phyloP scores from a whole-genome alignment of 2,888 invertebrate genomes.

The Troglohyphantes excavatus region DNA sequence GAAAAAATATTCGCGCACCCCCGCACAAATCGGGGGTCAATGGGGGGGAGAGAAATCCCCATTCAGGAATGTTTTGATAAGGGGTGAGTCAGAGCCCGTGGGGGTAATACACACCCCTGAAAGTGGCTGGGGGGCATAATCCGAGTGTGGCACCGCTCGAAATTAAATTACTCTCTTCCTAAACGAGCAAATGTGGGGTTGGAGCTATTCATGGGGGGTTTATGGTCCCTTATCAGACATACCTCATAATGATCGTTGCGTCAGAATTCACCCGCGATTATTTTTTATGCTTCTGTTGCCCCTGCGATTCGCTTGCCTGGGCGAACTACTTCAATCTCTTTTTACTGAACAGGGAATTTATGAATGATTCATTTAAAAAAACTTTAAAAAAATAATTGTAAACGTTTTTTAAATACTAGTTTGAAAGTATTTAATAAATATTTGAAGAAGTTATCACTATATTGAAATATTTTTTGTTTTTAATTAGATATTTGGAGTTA shows the following conservation, averaged over 20 bases:
- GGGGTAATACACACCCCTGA: slow-evolving; percentile 16
- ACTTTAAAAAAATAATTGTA: too few relatives aligned
- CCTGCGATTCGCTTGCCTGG: too few relatives aligned
- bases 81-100: slow-evolving; percentile 57
- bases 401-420: too few relatives aligned
- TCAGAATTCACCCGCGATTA: slow-evolving; percentile 41
- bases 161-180: background rate
- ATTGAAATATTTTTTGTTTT: too few relatives aligned
- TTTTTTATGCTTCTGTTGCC: background rate
- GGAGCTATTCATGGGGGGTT: slow-evolving; percentile 5
- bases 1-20: background rate
- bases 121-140: background rate
- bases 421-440: too few relatives aligned
- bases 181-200: slow-evolving; percentile 4
- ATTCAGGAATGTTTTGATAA: slow-evolving; percentile 75
- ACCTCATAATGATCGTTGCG: slow-evolving; percentile 65
- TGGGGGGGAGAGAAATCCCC: slow-evolving; percentile 40
- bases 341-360: too few relatives aligned
- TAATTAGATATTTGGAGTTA: too few relatives aligned
- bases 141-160: slow-evolving; percentile 39
- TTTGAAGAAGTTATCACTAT: too few relatives aligned
- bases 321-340: too few relatives aligned
- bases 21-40: slow-evolving; percentile 35
- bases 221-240: slow-evolving; percentile 20
- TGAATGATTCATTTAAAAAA: too few relatives aligned